phyloP scores from a whole-genome alignment of 2,113 vertebrate genomes.

The Lepus europaeus region DNA sequence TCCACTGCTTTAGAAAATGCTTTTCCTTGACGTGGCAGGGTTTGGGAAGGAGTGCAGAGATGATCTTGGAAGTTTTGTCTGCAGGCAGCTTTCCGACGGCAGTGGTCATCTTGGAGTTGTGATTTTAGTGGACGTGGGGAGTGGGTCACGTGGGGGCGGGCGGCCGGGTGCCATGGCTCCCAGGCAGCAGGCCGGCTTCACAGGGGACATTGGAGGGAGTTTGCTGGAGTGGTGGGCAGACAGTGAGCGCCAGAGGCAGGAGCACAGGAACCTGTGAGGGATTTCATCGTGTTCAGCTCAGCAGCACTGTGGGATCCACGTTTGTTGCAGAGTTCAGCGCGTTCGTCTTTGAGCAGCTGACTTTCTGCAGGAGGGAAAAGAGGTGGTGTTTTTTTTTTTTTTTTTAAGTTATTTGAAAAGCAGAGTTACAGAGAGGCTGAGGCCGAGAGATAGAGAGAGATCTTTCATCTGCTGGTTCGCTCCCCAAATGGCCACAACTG shows the following conservation, averaged over 20 bases:
- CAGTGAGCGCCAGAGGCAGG: not conserved
- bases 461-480: no score
- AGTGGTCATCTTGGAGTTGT: not conserved
- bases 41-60: not conserved
- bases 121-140: not conserved
- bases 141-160: no score
- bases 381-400: no score
- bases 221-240: not conserved
- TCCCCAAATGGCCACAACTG: no score
- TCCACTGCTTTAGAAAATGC: not conserved
- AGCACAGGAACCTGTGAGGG: not conserved
- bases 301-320: not conserved
- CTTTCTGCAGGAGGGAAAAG: not conserved
- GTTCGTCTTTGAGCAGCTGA: not conserved
- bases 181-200: not conserved
- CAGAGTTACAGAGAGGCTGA: no score
- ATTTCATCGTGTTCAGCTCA: not conserved
- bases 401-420: no score
- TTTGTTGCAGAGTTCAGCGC: not conserved
- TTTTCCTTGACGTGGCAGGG: not conserved
- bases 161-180: not conserved
- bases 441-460: no score
- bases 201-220: not conserved
- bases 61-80: not conserved
- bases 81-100: not conserved